Evolutionary conservation across 2,797 vertebrate species (phyloP), one percentile per base, ranked within the genome.

Genomic region (Siniperca undulata): DNA sequence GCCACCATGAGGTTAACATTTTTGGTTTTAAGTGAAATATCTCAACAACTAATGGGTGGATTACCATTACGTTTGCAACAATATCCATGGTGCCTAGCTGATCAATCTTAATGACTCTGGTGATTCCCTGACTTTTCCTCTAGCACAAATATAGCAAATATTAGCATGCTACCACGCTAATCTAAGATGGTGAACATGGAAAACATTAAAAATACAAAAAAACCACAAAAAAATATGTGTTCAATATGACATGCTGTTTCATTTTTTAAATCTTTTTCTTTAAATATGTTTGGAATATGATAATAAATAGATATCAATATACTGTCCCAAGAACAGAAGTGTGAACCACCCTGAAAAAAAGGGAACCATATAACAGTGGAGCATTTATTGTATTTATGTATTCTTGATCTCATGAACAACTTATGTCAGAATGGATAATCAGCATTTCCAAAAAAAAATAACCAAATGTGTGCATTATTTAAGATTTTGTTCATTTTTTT

Each of bases 381-480:
- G 8, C 27, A 48, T 77, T 60, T 24, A 42, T 22, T 62, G 5
- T 7, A 50, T 56, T 56, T 27, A 27, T 27, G 27, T 27, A 27
- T 27, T 27, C 27, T 27, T 27, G 27, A 27, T 27, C 27, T 27
- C 2, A 27, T 27, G 27, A 27, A 27, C 27, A 27, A 27, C 27
- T 20, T 50, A 53, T 44, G 53, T n/a, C 42, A 71, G 44, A 75
- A 69, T 61, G 8, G 34, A 42, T 27, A 27, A 77, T 52, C 40
- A 34, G 5, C 30, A 58, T 16, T 38, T 74, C 20, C 56, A 34
- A 73, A 69, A 66, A 69, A 66, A 10, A 30, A 30, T 30, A 30
- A 30, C 30, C 46, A 65, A 44, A 62, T 48, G 24, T 44, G 24
- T 67, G 27, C 36, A 62, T 40, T 59, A 74, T 74, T 85, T 14